Percentiles rank a stretch among this genome's conserved stretches.
These are phyloP conservation scores for Sinocyclocheilus maitianheensis DNA, from an alignment of 2,113 vertebrate species.

Conservation along the genomic window DNA sequence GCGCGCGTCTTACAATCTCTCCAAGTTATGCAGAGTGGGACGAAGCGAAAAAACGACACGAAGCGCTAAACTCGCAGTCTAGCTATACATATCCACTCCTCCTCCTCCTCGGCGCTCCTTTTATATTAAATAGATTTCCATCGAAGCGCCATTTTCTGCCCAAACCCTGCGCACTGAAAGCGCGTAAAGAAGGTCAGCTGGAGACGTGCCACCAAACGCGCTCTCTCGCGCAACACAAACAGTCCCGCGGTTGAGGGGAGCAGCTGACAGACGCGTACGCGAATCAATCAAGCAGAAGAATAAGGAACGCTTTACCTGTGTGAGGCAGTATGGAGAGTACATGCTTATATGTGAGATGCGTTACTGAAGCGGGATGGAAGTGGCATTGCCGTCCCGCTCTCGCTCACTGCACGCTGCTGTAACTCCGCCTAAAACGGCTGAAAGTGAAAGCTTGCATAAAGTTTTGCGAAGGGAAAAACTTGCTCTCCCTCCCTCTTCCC, in stretches of 20 bases:
- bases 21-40: conserved; percentile 1
- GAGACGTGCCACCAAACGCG: conserved; percentile 56
- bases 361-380: conserved; percentile 76
- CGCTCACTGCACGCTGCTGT: conserved; percentile 78
- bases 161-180: conserved; percentile 65
- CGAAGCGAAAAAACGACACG: background rate
- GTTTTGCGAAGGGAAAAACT: conserved; percentile 72
- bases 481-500: conserved; percentile 44
- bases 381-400: conserved; percentile 71
- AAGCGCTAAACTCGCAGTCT: conserved; percentile 41
- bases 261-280: conserved; percentile 6
- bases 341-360: conserved; percentile 73
- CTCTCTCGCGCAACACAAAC: background rate
- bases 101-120: conserved; percentile 53
- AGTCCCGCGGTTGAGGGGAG: background rate
- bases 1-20: conserved; percentile 48
- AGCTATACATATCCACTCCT: conserved; percentile 40
- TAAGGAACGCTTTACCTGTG: conserved; percentile 75
- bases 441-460: conserved; percentile 82
- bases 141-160: conserved; percentile 80
- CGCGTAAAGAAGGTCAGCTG: conserved; percentile 58
- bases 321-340: conserved; percentile 85
- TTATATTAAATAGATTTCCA: conserved; percentile 72
- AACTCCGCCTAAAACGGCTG: conserved; percentile 78
- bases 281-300: conserved; percentile 43